Base-by-base conservation (phyloP, 2,113 vertebrate genomes). In the Merops nubicus region DNA sequence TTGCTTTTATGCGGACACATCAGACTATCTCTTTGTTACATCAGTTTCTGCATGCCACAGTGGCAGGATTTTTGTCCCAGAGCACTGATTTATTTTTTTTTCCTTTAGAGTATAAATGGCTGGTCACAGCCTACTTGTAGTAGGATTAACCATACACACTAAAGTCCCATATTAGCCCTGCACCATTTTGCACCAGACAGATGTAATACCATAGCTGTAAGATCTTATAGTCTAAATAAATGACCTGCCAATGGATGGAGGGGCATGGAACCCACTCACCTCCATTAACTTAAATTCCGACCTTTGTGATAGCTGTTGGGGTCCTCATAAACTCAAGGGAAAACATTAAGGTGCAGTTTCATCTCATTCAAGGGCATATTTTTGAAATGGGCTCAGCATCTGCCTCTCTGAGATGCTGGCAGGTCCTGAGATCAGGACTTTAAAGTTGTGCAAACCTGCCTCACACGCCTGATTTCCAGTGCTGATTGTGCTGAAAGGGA, bases 1-100 rank as follows among this genome's bases (percentile, higher is more conserved):
- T 88, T 88, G 70, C 34, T 70, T 91, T 88, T 88, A 48, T 51
- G 70, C 40, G 20, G 65, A 82, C 56, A n/a, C n/a, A 62, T 56
- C 50, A 57, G n/a, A 18, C 51, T 15, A 7, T 47, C 54, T 81
- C 54, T 45, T 69, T 63, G 14, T 70, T 85, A 3, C 20, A 65
- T 67, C n/a, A 19, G 22, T 74, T 88, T 93, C 48, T 74, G 45
- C 50, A 25, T 26, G n/a, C 33, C 54, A 65, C 26, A 29, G 19
- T 28, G 69, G 38, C 40, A 76, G 4, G n/a, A 48, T 29, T 54
- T 84, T 73, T 82, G n/a, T 88, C 23, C 23, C 36, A 43, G 83
- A 74, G 6, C 36, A 48, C 50, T 65, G 60, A 3, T 15, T 47
- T 62, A 11, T 34, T 59, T 59, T 3, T 13, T 17, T 26, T 26